A percentile compares a stretch with the other conserved stretches of the same genome.
These are phyloP conservation scores for Volucella inflata DNA, from an alignment of 2,888 invertebrate species.

Conservation along the genomic window DNA sequence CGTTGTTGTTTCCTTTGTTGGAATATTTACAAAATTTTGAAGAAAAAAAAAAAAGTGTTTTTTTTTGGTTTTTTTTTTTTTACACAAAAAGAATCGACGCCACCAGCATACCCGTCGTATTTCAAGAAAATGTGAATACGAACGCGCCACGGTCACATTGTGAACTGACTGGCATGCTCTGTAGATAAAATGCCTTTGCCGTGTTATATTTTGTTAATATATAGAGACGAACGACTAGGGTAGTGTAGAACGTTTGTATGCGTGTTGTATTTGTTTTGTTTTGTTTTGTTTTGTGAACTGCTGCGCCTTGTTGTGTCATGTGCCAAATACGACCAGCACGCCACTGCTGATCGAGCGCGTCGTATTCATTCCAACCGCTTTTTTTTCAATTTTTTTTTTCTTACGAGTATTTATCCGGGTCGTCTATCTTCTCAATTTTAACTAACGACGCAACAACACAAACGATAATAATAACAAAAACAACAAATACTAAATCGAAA, in stretches of 20 bases:
- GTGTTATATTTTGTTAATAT: constrained; percentile 33
- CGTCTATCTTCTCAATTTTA: constrained; percentile 63
- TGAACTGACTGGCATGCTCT: constrained; percentile 67
- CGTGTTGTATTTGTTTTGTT: constrained; percentile 68
- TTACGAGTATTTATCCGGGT: constrained; percentile 59
- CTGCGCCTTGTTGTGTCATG: constrained; percentile 71
- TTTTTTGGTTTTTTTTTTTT: constrained; percentile 25
- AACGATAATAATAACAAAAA: constrained; percentile 28
- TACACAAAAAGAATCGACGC: constrained; percentile 9
- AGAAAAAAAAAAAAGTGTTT: neutral
- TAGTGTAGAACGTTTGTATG: constrained; percentile 23
- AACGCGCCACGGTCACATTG: constrained; percentile 70
- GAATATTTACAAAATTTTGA: constrained; percentile 22
- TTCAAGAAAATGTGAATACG: constrained; percentile 38
- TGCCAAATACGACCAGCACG: constrained; percentile 68
- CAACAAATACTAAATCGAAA: constrained; percentile 38
- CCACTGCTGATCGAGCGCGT: constrained; percentile 68
- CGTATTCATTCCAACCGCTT: constrained; percentile 52
- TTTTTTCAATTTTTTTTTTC: constrained; percentile 29
- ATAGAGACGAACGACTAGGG: constrained; percentile 19
- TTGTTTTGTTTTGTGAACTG: constrained; percentile 47
- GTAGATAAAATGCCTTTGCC: constrained; percentile 64
- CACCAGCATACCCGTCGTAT: constrained; percentile 25
- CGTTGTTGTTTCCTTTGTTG: constrained; percentile 27
- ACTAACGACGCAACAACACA: constrained; percentile 3